These are phyloP conservation scores for Amphiura filiformis DNA, from an alignment of 35 echinoderm and acorn worm genomes.

Conservation along the genomic window DNA sequence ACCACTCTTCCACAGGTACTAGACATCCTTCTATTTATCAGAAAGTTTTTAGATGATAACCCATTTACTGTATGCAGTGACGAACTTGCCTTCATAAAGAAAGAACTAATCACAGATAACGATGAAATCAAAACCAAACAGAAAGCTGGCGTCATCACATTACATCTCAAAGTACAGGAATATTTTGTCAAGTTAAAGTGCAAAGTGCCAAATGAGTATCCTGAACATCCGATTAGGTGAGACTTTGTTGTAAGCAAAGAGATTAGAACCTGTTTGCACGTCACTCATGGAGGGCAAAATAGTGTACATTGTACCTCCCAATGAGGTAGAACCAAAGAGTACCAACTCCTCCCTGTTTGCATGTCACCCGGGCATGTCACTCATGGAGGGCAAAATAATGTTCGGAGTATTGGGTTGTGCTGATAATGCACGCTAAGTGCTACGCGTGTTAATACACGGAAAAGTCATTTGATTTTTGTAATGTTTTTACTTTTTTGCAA, in stretches of 20 bases:
- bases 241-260: background rate
- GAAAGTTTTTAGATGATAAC: conserved; percentile 88
- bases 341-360: too few species aligned
- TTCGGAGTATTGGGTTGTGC: too few species aligned
- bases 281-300: too few species aligned
- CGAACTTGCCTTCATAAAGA: conserved; percentile 85
- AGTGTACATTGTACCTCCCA: too few species aligned
- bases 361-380: too few species aligned
- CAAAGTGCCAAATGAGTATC: conserved; percentile 81
- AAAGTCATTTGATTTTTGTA: too few species aligned
- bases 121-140: conserved; percentile 84
- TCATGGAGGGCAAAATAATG: too few species aligned
- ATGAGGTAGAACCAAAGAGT: too few species aligned
- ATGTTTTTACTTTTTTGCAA: too few species aligned
- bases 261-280: too few species aligned
- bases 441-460: too few species aligned
- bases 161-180: conserved; percentile 59
- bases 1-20: conserved; percentile 53
- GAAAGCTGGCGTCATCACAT: conserved; percentile 70
- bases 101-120: conserved; percentile 61
- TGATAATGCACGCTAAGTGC: too few species aligned
- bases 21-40: conserved; percentile 72
- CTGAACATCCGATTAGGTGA: conserved; percentile 57
- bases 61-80: conserved; percentile 95
- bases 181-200: conserved; percentile 86